phyloP scores from a whole-genome alignment of 2,797 vertebrate species.

The Novumbra hubbsi region DNA sequence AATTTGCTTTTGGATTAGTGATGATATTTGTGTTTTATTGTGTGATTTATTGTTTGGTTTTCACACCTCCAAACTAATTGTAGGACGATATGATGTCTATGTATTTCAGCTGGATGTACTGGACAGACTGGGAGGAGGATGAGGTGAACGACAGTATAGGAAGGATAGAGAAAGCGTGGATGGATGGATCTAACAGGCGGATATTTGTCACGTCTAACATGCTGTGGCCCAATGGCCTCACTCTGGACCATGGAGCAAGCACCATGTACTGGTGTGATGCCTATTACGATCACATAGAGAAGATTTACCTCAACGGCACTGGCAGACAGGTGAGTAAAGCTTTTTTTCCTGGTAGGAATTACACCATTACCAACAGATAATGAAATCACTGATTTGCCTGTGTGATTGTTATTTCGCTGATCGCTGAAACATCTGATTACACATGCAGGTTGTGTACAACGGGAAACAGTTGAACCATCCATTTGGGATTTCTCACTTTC shows the following conservation, averaged over 20 bases:
- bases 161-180: conserved; percentile 97
- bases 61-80: background rate
- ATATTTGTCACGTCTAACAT: conserved; percentile 97
- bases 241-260: conserved; percentile 83
- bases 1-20: too few relatives aligned
- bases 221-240: conserved; percentile 98
- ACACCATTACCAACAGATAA: background rate
- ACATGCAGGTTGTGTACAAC: conserved; percentile 87
- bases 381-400: background rate
- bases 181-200: conserved; percentile 90
- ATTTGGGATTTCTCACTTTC: conserved; percentile 93
- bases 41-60: background rate
- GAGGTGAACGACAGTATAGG: conserved; percentile 96
- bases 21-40: background rate
- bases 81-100: background rate
- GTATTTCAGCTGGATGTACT: conserved; percentile 94
- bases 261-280: conserved; percentile 98
- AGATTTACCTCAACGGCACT: conserved; percentile 92
- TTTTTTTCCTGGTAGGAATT: background rate
- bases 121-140: conserved; percentile 99
- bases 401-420: conserved; percentile 6
- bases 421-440: background rate
- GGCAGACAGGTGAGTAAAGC: conserved; percentile 84
- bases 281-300: conserved; percentile 98
- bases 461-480: conserved; percentile 97